Evolutionary conservation across 2,888 invertebrate genomes (phyloP).

Genomic region (Dryomyza anilis): DNA sequence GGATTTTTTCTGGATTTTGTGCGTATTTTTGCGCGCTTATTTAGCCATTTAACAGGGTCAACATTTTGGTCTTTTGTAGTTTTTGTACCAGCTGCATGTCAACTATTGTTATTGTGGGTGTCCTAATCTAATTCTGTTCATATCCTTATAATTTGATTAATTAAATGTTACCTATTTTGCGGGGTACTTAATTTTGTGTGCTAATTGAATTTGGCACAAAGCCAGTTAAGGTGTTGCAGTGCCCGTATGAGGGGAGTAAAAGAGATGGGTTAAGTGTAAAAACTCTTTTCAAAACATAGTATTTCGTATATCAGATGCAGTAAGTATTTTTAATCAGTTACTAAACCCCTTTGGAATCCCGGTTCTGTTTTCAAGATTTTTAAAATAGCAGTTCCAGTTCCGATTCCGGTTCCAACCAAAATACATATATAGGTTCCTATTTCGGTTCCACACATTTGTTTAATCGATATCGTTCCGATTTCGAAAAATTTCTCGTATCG

Average conservation of each 20-base stretch:
- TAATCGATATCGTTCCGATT: too few species aligned
- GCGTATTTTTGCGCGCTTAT: conserved; percentile 9
- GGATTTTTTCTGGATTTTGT: neutral
- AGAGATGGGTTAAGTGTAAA: too few species aligned
- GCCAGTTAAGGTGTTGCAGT: neutral
- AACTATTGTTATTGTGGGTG: conserved; percentile 19
- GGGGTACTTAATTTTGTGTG: conserved; percentile 20
- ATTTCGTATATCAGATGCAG: too few species aligned
- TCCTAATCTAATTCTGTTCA: conserved; percentile 31
- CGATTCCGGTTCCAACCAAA: too few species aligned
- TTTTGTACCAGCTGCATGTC: conserved; percentile 5
- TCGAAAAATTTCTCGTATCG: too few species aligned
- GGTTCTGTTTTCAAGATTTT: too few species aligned
- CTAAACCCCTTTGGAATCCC: too few species aligned
- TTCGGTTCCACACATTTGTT: too few species aligned
- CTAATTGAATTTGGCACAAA: conserved; percentile 22
- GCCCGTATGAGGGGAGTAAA: neutral
- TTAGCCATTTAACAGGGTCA: conserved; percentile 18
- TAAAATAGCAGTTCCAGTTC: too few species aligned
- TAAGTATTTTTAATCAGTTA: too few species aligned
- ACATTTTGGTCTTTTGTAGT: neutral
- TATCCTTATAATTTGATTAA: conserved; percentile 55
- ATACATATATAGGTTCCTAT: too few species aligned
- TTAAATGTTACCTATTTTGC: conserved; percentile 38
- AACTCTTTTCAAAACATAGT: too few species aligned